A percentile compares a stretch with the other conserved stretches of the same genome.
Conservation (phyloP, 2,113 vertebrate genomes). For the Elaphurus davidianus region DNA sequence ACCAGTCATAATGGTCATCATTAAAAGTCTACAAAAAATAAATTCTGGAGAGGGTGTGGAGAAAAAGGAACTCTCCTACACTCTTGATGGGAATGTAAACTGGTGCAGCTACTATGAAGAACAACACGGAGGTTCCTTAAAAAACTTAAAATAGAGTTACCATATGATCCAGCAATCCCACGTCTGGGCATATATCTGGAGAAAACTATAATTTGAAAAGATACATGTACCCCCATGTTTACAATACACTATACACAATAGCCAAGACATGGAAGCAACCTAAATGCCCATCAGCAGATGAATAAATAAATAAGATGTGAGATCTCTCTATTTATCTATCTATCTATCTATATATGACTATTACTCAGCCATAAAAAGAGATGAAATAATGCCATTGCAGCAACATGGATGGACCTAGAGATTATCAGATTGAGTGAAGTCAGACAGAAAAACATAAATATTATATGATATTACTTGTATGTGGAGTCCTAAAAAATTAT, state of each 20-base stretch:
- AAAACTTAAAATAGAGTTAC: neutral
- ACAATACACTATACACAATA: neutral
- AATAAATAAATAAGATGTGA: neutral
- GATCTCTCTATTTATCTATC: neutral
- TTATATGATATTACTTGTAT: neutral
- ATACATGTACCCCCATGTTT: neutral
- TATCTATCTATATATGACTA: neutral
- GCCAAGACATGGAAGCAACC: neutral
- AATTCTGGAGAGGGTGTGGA: neutral
- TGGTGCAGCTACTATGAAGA: neutral
- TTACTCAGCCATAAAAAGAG: neutral
- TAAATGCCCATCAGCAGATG: neutral
- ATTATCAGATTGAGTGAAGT: neutral
- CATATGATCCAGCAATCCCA: neutral
- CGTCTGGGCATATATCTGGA: neutral
- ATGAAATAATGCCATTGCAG: neutral
- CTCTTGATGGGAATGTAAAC: neutral
- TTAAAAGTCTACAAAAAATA: neutral
- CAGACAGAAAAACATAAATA: neutral
- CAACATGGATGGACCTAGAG: neutral
- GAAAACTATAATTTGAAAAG: neutral
- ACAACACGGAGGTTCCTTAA: neutral
- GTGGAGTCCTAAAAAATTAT: neutral
- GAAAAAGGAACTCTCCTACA: neutral
- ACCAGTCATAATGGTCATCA: neutral